Conservation (phyloP, 2,113 vertebrate species). For the Elephantulus edwardii region DNA sequence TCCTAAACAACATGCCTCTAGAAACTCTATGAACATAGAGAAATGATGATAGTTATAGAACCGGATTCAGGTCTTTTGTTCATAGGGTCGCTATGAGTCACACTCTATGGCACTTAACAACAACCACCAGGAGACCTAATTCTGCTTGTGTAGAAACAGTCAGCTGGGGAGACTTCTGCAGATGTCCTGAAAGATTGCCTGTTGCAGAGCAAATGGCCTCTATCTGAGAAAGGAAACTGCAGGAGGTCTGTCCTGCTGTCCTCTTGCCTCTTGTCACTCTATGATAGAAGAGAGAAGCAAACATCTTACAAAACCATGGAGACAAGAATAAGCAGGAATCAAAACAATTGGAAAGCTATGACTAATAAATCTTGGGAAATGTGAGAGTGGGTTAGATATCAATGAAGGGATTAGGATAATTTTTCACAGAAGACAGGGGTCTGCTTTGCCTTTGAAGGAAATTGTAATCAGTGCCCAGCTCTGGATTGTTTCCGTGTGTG, state of each 20-base stretch:
- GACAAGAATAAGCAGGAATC: slow-evolving; percentile 1
- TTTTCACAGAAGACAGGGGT: slow-evolving; percentile 59
- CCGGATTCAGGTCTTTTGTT: no score
- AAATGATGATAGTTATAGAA: no score
- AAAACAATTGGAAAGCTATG: slow-evolving; percentile 25
- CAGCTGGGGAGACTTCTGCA: not conserved
- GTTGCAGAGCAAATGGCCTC: not conserved
- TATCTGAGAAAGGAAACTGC: rapidly evolving
- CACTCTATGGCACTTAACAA: no score
- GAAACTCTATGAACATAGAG: no score
- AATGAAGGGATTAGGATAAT: slow-evolving; percentile 61
- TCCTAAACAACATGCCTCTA: no score
- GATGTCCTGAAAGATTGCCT: not conserved
- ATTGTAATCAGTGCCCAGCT: slow-evolving; percentile 40
- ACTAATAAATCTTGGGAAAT: slow-evolving; percentile 53
- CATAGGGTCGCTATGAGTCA: no score
- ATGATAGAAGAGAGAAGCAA: not conserved
- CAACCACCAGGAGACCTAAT: not conserved
- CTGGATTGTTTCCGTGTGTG: slow-evolving; percentile 59
- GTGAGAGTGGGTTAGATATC: slow-evolving; percentile 60
- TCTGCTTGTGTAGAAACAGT: not conserved
- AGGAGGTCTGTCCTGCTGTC: not conserved
- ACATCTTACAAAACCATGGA: not conserved
- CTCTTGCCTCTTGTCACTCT: not conserved
- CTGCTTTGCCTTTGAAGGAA: slow-evolving; percentile 53